Conservation (phyloP, 2,113 vertebrate species). For the Onychorhynchus coronatus region DNA sequence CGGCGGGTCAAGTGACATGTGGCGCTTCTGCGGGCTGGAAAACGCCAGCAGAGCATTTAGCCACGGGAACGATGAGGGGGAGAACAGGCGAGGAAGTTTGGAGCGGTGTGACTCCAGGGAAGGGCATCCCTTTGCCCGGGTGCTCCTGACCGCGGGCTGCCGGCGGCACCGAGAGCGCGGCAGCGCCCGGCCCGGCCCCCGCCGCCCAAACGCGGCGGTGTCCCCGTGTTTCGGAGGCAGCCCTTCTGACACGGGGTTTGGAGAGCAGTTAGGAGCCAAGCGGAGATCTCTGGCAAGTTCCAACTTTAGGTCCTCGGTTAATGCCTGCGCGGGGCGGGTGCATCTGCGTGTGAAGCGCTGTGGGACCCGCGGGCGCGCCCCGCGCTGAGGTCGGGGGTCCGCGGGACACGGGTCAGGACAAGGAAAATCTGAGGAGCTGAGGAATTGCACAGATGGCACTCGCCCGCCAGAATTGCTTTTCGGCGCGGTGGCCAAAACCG, state of each 20-base stretch:
- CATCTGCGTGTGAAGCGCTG: neutral
- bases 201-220: too few species aligned
- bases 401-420: accelerated
- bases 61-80: neutral
- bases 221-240: neutral
- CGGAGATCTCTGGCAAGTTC: neutral
- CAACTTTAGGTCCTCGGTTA: accelerated
- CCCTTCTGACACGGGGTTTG: neutral
- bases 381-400: neutral
- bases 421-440: neutral
- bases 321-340: neutral
- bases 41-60: neutral
- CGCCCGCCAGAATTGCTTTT: neutral
- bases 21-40: neutral
- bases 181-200: neutral
- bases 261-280: neutral
- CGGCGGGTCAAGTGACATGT: neutral
- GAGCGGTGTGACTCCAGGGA: neutral
- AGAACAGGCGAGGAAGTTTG: neutral
- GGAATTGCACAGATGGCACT: neutral
- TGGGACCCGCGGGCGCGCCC: neutral
- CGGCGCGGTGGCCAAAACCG: constrained; percentile 44
- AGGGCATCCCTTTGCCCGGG: neutral
- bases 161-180: neutral
- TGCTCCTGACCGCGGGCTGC: neutral